Percentiles rank a stretch among this genome's conserved stretches.
These are phyloP conservation scores for Neogale vison DNA, from an alignment of 2,113 vertebrate genomes.

Conservation along the genomic window DNA sequence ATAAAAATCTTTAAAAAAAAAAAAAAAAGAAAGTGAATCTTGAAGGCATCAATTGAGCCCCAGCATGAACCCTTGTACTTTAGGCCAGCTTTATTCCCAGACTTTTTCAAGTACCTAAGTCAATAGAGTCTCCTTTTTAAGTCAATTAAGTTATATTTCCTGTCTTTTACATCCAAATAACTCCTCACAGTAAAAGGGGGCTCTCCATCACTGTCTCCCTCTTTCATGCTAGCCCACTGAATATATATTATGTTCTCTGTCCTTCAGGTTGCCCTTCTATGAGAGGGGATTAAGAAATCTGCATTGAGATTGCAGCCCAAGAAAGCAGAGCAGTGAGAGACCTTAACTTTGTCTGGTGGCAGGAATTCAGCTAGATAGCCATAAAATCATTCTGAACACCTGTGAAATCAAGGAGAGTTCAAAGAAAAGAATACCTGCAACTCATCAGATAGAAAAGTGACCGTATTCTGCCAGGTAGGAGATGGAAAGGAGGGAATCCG, in stretches of 20 bases:
- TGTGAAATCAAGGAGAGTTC: too few species aligned
- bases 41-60: neutral
- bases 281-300: neutral
- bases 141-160: neutral
- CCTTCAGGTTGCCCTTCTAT: neutral
- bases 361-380: too few species aligned
- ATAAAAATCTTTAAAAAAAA: too few species aligned
- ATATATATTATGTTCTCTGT: neutral
- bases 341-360: too few species aligned
- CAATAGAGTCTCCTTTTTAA: neutral
- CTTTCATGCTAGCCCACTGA: neutral
- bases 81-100: neutral
- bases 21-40: neutral
- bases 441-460: too few species aligned
- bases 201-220: neutral
- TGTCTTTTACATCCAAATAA: neutral
- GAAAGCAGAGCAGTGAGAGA: too few species aligned
- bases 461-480: too few species aligned
- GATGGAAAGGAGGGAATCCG: too few species aligned
- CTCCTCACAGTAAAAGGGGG: neutral
- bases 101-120: neutral
- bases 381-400: neutral
- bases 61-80: neutral
- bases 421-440: too few species aligned
- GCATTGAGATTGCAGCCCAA: neutral